Conservation (phyloP, 2,888 invertebrate species). For the Aplocera efformata region DNA sequence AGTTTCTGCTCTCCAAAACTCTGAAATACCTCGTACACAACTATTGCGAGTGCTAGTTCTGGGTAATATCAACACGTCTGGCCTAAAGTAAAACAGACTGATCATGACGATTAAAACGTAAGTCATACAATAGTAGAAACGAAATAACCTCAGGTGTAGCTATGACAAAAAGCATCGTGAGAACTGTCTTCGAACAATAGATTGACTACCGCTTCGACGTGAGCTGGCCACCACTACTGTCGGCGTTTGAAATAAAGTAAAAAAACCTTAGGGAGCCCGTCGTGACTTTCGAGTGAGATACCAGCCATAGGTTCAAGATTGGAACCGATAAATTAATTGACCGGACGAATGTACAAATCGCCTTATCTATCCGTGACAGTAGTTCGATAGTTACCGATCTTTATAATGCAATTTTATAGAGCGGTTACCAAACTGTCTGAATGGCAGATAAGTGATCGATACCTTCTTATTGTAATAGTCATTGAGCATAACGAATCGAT, state of each 20-base stretch:
- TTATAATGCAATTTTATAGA: conserved; percentile 27
- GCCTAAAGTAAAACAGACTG: no score
- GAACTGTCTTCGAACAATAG: conserved; percentile 58
- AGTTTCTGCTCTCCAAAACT: no score
- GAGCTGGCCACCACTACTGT: conserved; percentile 41
- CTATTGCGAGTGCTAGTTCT: no score
- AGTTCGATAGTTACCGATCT: conserved; percentile 27
- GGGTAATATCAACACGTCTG: no score
- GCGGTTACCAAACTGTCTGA: conserved; percentile 19
- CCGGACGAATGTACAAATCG: conserved; percentile 25
- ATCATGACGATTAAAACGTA: conserved; percentile 51
- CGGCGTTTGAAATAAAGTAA: conserved; percentile 46
- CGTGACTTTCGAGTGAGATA: conserved; percentile 58
- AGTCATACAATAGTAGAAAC: conserved; percentile 52
- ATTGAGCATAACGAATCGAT: conserved; percentile 45
- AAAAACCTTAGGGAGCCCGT: conserved; percentile 46
- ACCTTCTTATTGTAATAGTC: conserved; percentile 33
- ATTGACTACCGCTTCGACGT: conserved; percentile 43
- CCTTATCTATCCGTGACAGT: conserved; percentile 22
- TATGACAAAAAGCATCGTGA: conserved; percentile 64
- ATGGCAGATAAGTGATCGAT: conserved; percentile 24
- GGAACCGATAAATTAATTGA: conserved; percentile 42
- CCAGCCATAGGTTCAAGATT: conserved; percentile 46
- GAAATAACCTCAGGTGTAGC: conserved; percentile 58
- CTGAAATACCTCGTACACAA: no score